A percentile compares a stretch with the other conserved stretches of the same genome.
Evolutionary conservation across 2,888 invertebrate species (phyloP).

Genomic region (Philereme vetulata): DNA sequence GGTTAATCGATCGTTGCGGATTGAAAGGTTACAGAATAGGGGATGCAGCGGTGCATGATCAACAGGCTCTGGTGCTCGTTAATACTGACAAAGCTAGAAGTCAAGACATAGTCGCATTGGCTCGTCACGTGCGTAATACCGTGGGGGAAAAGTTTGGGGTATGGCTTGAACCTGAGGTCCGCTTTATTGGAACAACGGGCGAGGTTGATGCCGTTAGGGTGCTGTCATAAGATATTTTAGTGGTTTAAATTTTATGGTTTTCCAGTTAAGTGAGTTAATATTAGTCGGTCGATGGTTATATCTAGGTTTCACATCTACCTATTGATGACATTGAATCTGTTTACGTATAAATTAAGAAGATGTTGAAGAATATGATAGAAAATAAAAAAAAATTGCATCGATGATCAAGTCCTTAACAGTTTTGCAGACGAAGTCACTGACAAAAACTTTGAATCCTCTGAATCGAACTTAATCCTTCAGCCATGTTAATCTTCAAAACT

Average conservation of each 20-base stretch:
- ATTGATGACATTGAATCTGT: background rate
- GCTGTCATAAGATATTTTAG: constrained; percentile 1
- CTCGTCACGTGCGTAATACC: constrained; percentile 23
- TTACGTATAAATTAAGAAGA: background rate
- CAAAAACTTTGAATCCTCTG: background rate
- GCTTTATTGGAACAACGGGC: constrained; percentile 23
- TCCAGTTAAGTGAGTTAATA: background rate
- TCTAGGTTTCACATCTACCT: background rate
- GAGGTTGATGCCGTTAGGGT: constrained; percentile 14
- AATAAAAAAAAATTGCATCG: background rate
- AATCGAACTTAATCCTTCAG: background rate
- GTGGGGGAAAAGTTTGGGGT: constrained; percentile 25
- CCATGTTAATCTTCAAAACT: too few species aligned
- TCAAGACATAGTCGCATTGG: constrained; percentile 23
- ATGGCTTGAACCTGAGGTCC: constrained; percentile 31
- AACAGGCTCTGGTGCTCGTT: constrained; percentile 33
- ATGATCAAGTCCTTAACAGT: too few species aligned
- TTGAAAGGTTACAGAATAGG: constrained; percentile 30
- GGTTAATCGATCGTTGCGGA: constrained; percentile 32
- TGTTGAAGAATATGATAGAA: background rate
- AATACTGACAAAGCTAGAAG: constrained; percentile 29
- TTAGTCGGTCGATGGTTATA: background rate
- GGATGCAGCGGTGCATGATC: constrained; percentile 28
- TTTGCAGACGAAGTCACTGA: background rate
- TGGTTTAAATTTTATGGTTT: background rate